These are phyloP conservation scores for Elysia chlorotica DNA, from an alignment of 1,140 invertebrate species.

Conservation along the genomic window DNA sequence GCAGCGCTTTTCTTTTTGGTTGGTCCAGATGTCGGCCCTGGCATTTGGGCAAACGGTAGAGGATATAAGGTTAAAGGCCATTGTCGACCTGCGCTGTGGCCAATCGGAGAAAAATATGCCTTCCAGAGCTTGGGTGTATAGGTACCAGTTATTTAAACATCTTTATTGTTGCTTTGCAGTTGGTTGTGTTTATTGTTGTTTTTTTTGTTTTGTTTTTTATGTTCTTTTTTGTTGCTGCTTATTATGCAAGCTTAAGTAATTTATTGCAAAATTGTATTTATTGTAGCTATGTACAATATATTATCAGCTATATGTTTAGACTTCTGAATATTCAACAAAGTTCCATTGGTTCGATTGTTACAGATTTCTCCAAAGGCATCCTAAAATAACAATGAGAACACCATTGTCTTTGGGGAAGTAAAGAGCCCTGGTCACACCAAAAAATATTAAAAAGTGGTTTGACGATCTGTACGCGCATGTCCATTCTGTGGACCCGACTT, in stretches of 20 bases:
- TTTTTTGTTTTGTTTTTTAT: too few species aligned
- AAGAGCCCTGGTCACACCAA: conserved; percentile 18
- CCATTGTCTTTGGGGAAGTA: conserved; percentile 38
- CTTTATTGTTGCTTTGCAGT: too few species aligned
- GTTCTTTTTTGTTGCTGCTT: too few species aligned
- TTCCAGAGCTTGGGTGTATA: conserved; percentile 63
- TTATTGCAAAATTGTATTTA: too few species aligned
- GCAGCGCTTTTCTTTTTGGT: conserved; percentile 16
- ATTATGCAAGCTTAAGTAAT: too few species aligned
- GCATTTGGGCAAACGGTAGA: conserved; percentile 22
- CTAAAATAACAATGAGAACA: conserved; percentile 55
- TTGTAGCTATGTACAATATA: too few species aligned
- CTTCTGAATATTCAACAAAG: too few species aligned
- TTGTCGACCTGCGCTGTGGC: conserved; percentile 20
- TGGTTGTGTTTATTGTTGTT: too few species aligned
- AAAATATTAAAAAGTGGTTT: conserved; percentile 20
- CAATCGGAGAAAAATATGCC: conserved; percentile 26
- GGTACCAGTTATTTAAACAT: too few species aligned
- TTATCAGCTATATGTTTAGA: too few species aligned
- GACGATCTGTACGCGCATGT: neutral
- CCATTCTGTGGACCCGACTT: neutral
- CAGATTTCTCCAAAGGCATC: conserved; percentile 62
- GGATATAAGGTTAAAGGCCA: conserved; percentile 16
- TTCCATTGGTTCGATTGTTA: too few species aligned
- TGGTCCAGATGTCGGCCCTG: conserved; percentile 17